A percentile compares a stretch with the other conserved stretches of the same genome.
Conservation (phyloP, 2,888 invertebrate genomes). For the Taphrorychus bicolor region DNA sequence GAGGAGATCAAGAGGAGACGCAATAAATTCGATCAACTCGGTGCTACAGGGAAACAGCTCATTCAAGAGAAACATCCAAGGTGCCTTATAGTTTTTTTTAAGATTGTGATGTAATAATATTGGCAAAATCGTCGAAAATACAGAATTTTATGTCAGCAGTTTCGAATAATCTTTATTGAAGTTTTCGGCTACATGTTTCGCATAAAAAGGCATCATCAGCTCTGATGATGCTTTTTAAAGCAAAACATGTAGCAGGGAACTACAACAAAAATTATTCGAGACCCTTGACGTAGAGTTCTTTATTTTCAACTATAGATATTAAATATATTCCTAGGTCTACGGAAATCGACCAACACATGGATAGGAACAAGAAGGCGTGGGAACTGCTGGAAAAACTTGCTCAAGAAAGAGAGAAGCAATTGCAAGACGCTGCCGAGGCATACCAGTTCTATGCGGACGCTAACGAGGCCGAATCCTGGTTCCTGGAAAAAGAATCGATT, state of each 20-base stretch:
- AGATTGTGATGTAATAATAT: no score
- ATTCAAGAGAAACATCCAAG: constrained; percentile 85
- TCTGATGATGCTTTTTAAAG: no score
- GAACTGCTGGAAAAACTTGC: constrained; percentile 85
- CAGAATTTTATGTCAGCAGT: no score
- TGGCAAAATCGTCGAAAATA: no score
- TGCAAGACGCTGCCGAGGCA: constrained; percentile 90
- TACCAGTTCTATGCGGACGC: constrained; percentile 98
- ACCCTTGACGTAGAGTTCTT: no score
- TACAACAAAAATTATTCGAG: no score
- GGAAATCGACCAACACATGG: constrained; percentile 83
- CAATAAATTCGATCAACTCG: constrained; percentile 76
- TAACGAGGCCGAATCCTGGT: constrained; percentile 97
- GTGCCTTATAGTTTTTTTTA: constrained; percentile 6
- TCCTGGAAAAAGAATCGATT: constrained; percentile 93
- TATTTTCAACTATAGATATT: no score
- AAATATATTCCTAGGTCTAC: constrained; percentile 57
- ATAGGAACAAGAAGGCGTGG: constrained; percentile 86
- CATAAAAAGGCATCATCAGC: no score
- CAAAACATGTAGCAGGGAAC: no score
- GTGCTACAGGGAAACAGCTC: constrained; percentile 66
- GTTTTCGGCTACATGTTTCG: no score
- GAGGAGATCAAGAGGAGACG: constrained; percentile 87
- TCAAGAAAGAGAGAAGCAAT: constrained; percentile 73
- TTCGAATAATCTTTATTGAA: no score